Percentiles rank a stretch among this genome's conserved stretches.
These are phyloP conservation scores for Gadopsis bispinosus DNA, from an alignment of 2,797 vertebrate genomes.

Conservation along the genomic window DNA sequence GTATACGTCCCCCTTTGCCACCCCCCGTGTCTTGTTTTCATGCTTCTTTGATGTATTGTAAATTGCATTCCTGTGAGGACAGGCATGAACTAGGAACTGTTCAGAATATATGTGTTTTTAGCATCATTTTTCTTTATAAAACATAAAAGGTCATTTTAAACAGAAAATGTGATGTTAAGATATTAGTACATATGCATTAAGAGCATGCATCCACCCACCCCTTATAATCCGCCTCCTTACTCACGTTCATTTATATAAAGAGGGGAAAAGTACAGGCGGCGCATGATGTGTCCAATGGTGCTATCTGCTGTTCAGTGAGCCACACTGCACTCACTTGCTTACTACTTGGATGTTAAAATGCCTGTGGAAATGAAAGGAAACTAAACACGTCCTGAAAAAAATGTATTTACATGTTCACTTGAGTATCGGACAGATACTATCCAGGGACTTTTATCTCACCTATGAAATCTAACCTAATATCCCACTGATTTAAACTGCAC, in stretches of 20 bases:
- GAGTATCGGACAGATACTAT: background rate
- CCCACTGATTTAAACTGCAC: background rate
- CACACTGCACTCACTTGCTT: conserved; percentile 39
- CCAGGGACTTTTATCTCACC: background rate
- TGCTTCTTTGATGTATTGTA: conserved; percentile 56
- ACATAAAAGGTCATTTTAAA: background rate
- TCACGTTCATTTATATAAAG: conserved; percentile 26
- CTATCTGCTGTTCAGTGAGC: conserved; percentile 69
- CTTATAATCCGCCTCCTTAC: conserved; percentile 37
- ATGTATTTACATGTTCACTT: background rate
- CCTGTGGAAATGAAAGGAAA: background rate
- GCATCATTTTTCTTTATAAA: background rate
- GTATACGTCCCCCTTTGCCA: background rate
- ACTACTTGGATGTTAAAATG: conserved; percentile 1
- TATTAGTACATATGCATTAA: conserved; percentile 32
- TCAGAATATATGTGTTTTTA: conserved; percentile 23
- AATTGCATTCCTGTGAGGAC: conserved; percentile 41
- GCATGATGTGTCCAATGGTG: conserved; percentile 68
- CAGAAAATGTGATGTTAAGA: conserved; percentile 15
- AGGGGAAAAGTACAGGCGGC: background rate
- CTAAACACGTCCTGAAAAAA: background rate
- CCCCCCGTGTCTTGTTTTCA: conserved; percentile 20
- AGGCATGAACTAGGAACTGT: conserved; percentile 23
- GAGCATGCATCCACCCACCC: conserved; percentile 42
- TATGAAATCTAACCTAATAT: background rate